Percentiles rank a stretch among this genome's conserved stretches.
Conservation (phyloP, 1,140 invertebrate species). For the Drosophila auraria region DNA sequence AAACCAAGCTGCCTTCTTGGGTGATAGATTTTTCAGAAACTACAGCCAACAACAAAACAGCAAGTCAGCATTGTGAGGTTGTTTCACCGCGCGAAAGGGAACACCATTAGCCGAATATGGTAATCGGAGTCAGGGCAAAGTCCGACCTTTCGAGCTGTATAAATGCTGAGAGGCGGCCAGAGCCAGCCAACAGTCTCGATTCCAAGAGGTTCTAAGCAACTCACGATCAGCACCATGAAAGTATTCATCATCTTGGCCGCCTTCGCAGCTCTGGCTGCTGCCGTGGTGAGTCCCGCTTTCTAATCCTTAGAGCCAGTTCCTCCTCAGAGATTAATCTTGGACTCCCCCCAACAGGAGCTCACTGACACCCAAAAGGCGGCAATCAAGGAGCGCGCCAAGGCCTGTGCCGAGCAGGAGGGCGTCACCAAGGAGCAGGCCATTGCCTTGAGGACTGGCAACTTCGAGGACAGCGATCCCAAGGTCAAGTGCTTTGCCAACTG, state of each 20-base stretch:
- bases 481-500: constrained; percentile 72
- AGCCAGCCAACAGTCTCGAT: constrained; percentile 16
- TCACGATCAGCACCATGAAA: constrained; percentile 44
- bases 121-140: background rate
- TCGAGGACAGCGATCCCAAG: constrained; percentile 56
- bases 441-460: constrained; percentile 52
- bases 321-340: background rate
- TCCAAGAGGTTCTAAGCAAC: constrained; percentile 5
- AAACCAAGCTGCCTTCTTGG: background rate
- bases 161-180: constrained; percentile 4
- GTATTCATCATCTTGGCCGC: constrained; percentile 38
- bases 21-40: constrained; percentile 7
- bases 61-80: constrained; percentile 16
- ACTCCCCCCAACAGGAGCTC: constrained; percentile 3
- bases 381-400: constrained; percentile 1
- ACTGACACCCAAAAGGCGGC: constrained; percentile 20
- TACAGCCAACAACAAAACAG: background rate
- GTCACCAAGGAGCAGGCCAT: constrained; percentile 69
- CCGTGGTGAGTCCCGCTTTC: constrained; percentile 30
- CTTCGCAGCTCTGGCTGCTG: constrained; percentile 25
- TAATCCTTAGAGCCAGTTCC: too few relatives aligned
- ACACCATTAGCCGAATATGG: constrained; percentile 11
- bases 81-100: constrained; percentile 3
- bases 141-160: constrained; percentile 10
- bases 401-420: constrained; percentile 49